These are phyloP conservation scores for Peromyscus polionotus DNA, from an alignment of 2,113 vertebrate genomes.

Conservation along the genomic window DNA sequence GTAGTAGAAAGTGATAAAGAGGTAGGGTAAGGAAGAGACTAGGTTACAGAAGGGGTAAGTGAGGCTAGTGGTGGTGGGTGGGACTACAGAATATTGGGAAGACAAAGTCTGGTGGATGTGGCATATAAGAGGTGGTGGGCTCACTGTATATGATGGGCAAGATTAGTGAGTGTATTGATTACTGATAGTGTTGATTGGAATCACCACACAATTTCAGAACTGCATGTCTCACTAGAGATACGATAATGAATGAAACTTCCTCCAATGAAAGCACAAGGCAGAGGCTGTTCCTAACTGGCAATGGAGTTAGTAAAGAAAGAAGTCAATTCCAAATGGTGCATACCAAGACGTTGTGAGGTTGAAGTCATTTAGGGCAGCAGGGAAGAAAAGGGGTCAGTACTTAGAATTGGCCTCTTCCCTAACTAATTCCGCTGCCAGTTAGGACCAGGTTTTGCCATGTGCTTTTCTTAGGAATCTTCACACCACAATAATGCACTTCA, in stretches of 20 bases:
- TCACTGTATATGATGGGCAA: neutral
- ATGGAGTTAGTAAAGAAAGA: slow-evolving; percentile 30
- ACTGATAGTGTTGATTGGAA: neutral
- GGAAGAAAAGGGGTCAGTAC: neutral
- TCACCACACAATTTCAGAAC: neutral
- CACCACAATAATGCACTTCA: slow-evolving; percentile 59
- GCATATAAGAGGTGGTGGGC: neutral
- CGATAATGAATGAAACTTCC: slow-evolving; percentile 38
- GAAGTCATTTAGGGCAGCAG: neutral
- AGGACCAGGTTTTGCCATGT: slow-evolving; percentile 1
- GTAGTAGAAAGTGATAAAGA: neutral
- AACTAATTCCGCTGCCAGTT: slow-evolving; percentile 59
- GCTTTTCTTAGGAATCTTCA: slow-evolving; percentile 58
- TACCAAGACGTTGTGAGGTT: neutral
- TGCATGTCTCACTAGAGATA: neutral
- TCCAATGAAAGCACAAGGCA: slow-evolving; percentile 35
- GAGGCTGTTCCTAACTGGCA: slow-evolving; percentile 58
- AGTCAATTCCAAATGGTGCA: neutral
- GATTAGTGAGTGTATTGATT: neutral
- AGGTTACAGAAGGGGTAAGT: neutral
- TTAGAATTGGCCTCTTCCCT: slow-evolving; percentile 42
- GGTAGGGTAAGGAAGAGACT: neutral
- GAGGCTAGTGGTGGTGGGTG: neutral
- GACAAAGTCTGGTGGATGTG: neutral
- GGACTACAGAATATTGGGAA: neutral